phyloP scores from a whole-genome alignment of 1,140 invertebrate species.

The Berghia stephanieae region DNA sequence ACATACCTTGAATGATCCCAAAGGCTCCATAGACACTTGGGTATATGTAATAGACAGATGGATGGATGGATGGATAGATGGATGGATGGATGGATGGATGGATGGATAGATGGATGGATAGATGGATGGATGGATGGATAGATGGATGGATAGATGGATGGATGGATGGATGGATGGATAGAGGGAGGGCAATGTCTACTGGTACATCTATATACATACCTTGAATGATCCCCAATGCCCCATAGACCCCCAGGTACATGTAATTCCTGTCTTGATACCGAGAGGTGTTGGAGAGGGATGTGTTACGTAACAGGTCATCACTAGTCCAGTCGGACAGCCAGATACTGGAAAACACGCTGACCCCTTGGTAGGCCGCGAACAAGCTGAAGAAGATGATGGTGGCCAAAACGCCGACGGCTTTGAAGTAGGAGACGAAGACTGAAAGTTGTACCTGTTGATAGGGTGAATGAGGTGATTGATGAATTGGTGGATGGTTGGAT shows the following conservation, averaged over 20 bases:
- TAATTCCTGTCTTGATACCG: conserved; percentile 51
- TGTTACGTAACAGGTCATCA: conserved; percentile 47
- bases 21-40: background rate
- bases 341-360: conserved; percentile 49
- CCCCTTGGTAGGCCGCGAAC: conserved; percentile 46
- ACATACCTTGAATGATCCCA: background rate
- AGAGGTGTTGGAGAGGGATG: conserved; percentile 42
- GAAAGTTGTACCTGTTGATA: conserved; percentile 48
- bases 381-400: conserved; percentile 43
- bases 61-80: too few species aligned
- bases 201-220: conserved; percentile 48
- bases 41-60: too few species aligned
- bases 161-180: background rate
- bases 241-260: conserved; percentile 58
- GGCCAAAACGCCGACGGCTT: conserved; percentile 44
- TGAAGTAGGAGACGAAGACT: conserved; percentile 53
- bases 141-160: too few species aligned
- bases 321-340: conserved; percentile 59
- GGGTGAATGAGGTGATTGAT: background rate
- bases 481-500: background rate
- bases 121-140: too few species aligned
- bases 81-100: too few species aligned
- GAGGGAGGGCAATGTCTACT: background rate
- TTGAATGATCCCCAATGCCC: conserved; percentile 56
- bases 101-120: too few species aligned